Conservation (phyloP, 2,797 vertebrate genomes). For the Eupleurogrammus muticus region DNA sequence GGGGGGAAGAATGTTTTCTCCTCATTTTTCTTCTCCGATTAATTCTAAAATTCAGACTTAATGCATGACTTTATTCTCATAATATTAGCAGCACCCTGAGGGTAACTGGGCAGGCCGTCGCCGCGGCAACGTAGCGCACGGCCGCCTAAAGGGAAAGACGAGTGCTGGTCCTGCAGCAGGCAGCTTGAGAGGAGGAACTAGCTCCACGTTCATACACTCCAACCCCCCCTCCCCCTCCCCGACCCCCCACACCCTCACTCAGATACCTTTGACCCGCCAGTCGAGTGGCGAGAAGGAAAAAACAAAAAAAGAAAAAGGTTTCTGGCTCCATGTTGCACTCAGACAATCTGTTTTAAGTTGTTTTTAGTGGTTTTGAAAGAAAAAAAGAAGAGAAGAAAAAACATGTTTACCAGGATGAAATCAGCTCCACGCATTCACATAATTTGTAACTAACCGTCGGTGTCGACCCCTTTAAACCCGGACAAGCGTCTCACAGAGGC, state of each 20-base stretch:
- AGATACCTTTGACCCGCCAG: constrained; percentile 2
- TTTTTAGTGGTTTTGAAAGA: constrained; percentile 40
- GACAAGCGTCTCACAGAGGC: constrained; percentile 14
- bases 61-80: not conserved
- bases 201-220: not conserved
- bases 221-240: not conserved
- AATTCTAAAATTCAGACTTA: not conserved
- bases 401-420: constrained; percentile 18
- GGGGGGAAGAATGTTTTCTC: not conserved
- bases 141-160: not conserved
- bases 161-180: constrained; percentile 6
- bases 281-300: not conserved
- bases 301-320: constrained; percentile 12
- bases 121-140: not conserved
- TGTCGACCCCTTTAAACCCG: constrained; percentile 47
- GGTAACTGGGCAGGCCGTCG: not conserved
- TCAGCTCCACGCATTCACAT: constrained; percentile 8
- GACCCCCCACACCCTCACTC: not conserved
- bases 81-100: too few relatives aligned
- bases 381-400: too few relatives aligned
- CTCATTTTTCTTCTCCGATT: not conserved
- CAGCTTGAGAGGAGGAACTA: constrained; percentile 6
- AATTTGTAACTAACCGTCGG: not conserved
- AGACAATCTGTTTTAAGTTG: constrained; percentile 84
- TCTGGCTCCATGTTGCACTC: constrained; percentile 71